Conservation (phyloP, 2,888 invertebrate species). For the Apodemia mormo region DNA sequence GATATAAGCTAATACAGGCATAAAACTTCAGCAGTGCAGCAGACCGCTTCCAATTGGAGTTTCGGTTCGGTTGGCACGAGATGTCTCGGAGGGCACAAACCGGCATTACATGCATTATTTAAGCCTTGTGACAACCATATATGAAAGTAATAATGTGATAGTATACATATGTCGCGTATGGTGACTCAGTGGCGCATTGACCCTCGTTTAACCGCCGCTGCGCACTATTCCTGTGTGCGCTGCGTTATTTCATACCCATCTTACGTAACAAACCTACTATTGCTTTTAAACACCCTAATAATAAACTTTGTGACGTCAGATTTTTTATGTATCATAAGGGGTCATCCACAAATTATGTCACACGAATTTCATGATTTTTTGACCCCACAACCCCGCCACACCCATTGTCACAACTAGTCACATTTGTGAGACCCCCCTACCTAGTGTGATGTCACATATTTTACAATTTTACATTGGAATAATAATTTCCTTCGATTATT, state of each 20-base stretch:
- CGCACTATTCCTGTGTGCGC: conserved; percentile 68
- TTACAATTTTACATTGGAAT: too few species aligned
- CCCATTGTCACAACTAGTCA: too few species aligned
- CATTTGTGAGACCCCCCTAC: too few species aligned
- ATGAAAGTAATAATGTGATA: conserved; percentile 79
- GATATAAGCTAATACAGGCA: not conserved
- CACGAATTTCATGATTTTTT: too few species aligned
- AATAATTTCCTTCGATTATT: too few species aligned
- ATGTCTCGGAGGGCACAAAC: not conserved
- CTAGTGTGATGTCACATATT: too few species aligned
- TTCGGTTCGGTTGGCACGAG: not conserved
- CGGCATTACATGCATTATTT: conserved; percentile 10
- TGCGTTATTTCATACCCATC: conserved; percentile 59
- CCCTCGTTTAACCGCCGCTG: conserved; percentile 65
- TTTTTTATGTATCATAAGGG: too few species aligned
- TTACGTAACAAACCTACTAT: conserved; percentile 36
- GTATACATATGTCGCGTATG: conserved; percentile 68
- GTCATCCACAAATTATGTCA: too few species aligned
- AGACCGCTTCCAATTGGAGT: conserved; percentile 9
- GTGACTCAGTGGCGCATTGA: conserved; percentile 72
- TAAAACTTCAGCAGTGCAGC: not conserved
- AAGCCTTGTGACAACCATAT: conserved; percentile 64
- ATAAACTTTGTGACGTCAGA: not conserved
- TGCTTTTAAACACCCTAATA: not conserved
- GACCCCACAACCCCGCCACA: too few species aligned